Percentiles rank a stretch among this genome's conserved stretches.
Conservation (phyloP, 2,888 invertebrate genomes). For the Drosophila nigricruria region DNA sequence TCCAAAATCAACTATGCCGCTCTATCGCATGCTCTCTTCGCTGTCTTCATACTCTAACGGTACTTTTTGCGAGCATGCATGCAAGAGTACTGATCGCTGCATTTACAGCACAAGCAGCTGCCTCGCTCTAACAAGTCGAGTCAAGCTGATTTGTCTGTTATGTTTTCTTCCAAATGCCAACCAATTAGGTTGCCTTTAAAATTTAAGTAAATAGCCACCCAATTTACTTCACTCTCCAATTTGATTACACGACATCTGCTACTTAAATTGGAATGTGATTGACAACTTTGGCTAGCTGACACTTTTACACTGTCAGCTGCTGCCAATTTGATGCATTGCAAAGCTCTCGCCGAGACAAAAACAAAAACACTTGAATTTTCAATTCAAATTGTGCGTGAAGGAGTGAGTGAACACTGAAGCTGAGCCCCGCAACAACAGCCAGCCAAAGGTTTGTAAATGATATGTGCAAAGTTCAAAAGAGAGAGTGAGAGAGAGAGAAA, state of each 20-base stretch:
- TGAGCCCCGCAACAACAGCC: slow-evolving; percentile 5
- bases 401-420: slow-evolving; percentile 1
- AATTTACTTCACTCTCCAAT: neutral
- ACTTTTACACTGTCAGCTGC: slow-evolving; percentile 17
- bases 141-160: neutral
- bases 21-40: neutral
- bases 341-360: slow-evolving; percentile 20
- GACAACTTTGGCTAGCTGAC: slow-evolving; percentile 18
- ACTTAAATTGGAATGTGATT: slow-evolving; percentile 10
- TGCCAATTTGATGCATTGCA: slow-evolving; percentile 35
- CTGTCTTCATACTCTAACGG: neutral
- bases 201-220: neutral
- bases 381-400: slow-evolving; percentile 28
- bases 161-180: neutral
- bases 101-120: neutral
- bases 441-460: slow-evolving; percentile 31
- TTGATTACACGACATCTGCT: slow-evolving; percentile 17
- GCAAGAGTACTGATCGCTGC: neutral
- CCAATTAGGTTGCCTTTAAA: slow-evolving; percentile 3
- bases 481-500: neutral
- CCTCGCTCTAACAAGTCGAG: neutral
- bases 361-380: slow-evolving; percentile 32
- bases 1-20: neutral
- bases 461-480: slow-evolving; percentile 25
- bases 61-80: neutral